phyloP scores from a whole-genome alignment of 2,113 vertebrate genomes.

The Cardinalis cardinalis region DNA sequence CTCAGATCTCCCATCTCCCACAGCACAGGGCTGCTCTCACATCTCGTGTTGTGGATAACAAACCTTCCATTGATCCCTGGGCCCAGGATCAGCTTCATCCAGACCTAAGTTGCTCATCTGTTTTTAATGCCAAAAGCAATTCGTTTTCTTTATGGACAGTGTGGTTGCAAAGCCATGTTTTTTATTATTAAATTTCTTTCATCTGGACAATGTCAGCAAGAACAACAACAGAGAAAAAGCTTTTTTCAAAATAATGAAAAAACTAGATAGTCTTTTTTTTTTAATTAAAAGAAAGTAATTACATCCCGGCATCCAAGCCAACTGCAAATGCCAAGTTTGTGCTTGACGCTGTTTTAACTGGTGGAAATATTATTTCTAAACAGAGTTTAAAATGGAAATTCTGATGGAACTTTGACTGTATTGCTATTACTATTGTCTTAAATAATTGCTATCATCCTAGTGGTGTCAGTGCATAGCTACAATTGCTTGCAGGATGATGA shows the following conservation, averaged over 20 bases:
- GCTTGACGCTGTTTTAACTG: slow-evolving; percentile 40
- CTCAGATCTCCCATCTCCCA: not conserved
- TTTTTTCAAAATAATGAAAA: slow-evolving; percentile 41
- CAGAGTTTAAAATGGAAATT: slow-evolving; percentile 63
- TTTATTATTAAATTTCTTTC: slow-evolving; percentile 41
- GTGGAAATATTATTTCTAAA: slow-evolving; percentile 60
- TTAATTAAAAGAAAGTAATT: slow-evolving; percentile 27
- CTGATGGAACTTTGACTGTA: not conserved
- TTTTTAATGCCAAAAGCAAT: slow-evolving; percentile 36
- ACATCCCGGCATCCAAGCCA: slow-evolving; percentile 33
- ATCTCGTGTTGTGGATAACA: not conserved
- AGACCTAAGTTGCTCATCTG: slow-evolving; percentile 34
- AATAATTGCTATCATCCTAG: slow-evolving; percentile 33
- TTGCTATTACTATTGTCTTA: slow-evolving; percentile 5
- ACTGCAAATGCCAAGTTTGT: slow-evolving; percentile 46
- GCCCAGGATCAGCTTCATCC: not conserved
- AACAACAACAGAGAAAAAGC: not conserved
- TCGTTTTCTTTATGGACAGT: slow-evolving; percentile 33
- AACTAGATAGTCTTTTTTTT: not conserved
- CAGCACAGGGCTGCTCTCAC: fast-evolving
- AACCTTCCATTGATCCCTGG: slow-evolving; percentile 5
- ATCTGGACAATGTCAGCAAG: slow-evolving; percentile 35
- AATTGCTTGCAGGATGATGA: not conserved
- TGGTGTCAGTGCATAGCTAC: slow-evolving; percentile 17
- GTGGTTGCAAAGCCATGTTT: slow-evolving; percentile 23